Conservation (phyloP, 2,888 invertebrate species). For the Venusia cambrica region DNA sequence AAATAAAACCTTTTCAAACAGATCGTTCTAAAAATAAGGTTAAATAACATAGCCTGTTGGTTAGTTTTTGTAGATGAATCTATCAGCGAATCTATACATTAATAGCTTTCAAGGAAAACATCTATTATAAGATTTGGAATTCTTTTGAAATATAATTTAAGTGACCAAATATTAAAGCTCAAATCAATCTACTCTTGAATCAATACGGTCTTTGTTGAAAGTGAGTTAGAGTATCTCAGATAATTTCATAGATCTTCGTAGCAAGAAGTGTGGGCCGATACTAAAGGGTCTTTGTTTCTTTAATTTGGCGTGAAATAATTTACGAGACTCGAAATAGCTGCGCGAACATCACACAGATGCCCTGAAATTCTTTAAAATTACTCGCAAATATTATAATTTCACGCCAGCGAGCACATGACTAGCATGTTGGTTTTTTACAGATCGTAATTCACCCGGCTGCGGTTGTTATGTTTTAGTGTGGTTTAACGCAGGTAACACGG, state of each 20-base stretch:
- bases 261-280: slow-evolving; percentile 4
- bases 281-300: slow-evolving; percentile 33
- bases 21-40: slow-evolving; percentile 8
- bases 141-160: slow-evolving; percentile 4
- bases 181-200: slow-evolving; percentile 13
- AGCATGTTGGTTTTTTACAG: slow-evolving; percentile 35
- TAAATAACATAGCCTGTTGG: slow-evolving; percentile 1
- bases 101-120: too few relatives aligned
- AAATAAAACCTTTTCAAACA: slow-evolving; percentile 9
- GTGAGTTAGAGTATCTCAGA: slow-evolving; percentile 23
- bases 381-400: slow-evolving; percentile 26
- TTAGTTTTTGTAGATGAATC: slow-evolving; percentile 16
- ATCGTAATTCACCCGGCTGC: slow-evolving; percentile 37
- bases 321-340: slow-evolving; percentile 27
- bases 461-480: slow-evolving; percentile 45
- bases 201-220: slow-evolving; percentile 18
- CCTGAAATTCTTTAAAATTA: slow-evolving; percentile 28
- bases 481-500: slow-evolving; percentile 56
- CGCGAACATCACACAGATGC: slow-evolving; percentile 8
- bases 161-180: slow-evolving; percentile 9
- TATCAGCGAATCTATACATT: slow-evolving; percentile 8
- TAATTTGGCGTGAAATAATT: slow-evolving; percentile 43
- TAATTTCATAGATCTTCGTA: slow-evolving; percentile 11
- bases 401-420: slow-evolving; percentile 26
- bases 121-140: too few relatives aligned